Evolutionary conservation across 2,888 invertebrate genomes (phyloP), one percentile per base, ranked within the genome.

Genomic region (Bellardia pandia): DNA sequence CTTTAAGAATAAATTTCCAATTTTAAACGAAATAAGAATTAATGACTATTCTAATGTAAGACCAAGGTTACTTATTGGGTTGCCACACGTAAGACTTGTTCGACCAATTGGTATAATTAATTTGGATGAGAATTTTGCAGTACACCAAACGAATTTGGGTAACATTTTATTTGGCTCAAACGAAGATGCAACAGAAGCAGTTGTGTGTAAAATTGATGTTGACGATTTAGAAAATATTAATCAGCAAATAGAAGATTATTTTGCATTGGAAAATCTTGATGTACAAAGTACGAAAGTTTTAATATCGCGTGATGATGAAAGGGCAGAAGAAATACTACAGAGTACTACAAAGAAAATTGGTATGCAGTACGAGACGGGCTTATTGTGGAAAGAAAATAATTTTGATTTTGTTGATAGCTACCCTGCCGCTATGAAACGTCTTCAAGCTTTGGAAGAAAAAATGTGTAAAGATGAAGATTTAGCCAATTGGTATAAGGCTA

Each of bases 231-330:
- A 75, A 2, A n/a, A 75, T 6, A 79, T 85, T 33, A 40, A 62
- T 11, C 72, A 79, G 45, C 84, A 79, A 37, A 33, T 80, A 37
- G 0, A 23, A 5, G 86, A 76, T 5, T 81, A 58, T 82, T 87
- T 81, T n/a, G 37, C 40, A 1, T 3, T 85, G 2, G 71, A 85
- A 23, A 85, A 75, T 75, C 74, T 85, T n/a, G 78, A 75, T 2
- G 53, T 85, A 14, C 45, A 82, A 23, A 16, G 11, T 66, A 56
- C 64, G n/a, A 60, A 78, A n/a, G 13, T 69, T 23, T 13, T 81
- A 3, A 30, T 75, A 2, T 81, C 81, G 1, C 33, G 58, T 13
- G 86, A 74, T 23, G 76, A 87, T 48, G 23, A 42, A 51, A 42
- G 42, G n/a, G 78, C 81, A 30, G 75, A 85, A 30, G n/a, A 62